Evolutionary conservation across 2,797 vertebrate species (phyloP).

Genomic region (Esox lucius): DNA sequence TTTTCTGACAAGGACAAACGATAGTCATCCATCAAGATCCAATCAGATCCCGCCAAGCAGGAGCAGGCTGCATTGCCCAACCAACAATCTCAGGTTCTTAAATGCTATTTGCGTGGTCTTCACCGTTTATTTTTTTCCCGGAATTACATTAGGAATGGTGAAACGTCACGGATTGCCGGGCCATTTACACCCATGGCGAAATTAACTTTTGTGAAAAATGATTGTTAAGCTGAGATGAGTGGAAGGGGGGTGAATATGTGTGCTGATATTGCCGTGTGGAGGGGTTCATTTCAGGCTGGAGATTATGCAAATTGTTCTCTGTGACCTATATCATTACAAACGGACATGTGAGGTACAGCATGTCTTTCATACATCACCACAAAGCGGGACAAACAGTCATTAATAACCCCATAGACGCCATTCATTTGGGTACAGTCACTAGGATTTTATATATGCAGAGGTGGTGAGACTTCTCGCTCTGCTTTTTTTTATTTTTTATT

Average conservation of each 20-base stretch:
- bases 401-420: slow-evolving; percentile 84
- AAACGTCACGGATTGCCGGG: slow-evolving; percentile 74
- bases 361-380: slow-evolving; percentile 93
- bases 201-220: slow-evolving; percentile 85
- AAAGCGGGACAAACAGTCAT: slow-evolving; percentile 83
- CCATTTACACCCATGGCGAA: slow-evolving; percentile 83
- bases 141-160: slow-evolving; percentile 66
- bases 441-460: slow-evolving; percentile 67
- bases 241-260: not conserved
- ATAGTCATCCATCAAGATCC: slow-evolving; percentile 90
- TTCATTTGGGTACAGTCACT: slow-evolving; percentile 83
- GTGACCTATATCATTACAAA: slow-evolving; percentile 90
- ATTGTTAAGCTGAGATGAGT: slow-evolving; percentile 70
- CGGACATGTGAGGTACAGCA: slow-evolving; percentile 80
- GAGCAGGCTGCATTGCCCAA: slow-evolving; percentile 70
- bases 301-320: slow-evolving; percentile 89
- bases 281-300: slow-evolving; percentile 79
- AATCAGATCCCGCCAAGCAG: slow-evolving; percentile 74
- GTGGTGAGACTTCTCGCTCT: slow-evolving; percentile 53
- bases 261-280: slow-evolving; percentile 16
- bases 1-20: slow-evolving; percentile 90
- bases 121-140: slow-evolving; percentile 69
- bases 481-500: slow-evolving; percentile 60
- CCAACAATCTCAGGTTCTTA: slow-evolving; percentile 71
- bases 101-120: slow-evolving; percentile 77